Base-by-base conservation (phyloP, 2,888 invertebrate species). In the Ormia ochracea region DNA sequence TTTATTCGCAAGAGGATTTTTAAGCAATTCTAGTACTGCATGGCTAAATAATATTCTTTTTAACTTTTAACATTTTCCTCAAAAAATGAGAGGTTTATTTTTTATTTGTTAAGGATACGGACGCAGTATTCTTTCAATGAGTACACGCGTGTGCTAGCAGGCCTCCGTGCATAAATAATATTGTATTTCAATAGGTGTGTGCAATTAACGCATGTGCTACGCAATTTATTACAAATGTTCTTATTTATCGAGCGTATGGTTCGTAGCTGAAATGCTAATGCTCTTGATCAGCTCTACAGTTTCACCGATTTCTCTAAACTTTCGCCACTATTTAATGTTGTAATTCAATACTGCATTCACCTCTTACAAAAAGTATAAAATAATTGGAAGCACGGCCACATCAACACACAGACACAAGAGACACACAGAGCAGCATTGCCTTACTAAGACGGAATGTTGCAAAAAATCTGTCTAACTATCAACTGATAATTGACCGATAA, bases 401-500 rank as follows among this genome's bases (percentile, higher is more conserved):
- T n/a, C n/a, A n/a, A n/a, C n/a, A n/a, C n/a, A 9, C 45, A 45
- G 33, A 36, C 0, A 23, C 21, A 26, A 9, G 43, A 4, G 36
- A 1, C 43, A 7, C 5, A 26, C n/a, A 9, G 33, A 12, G 7
- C 14, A 36, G 56, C 56, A 45, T 31, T n/a, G n/a, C n/a, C n/a
- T 45, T 48, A 41, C 28, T 31, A 14, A 31, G 54, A 23, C 19
- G 56, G 31, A 33, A 26, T 63, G 38, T 56, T 66, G 45, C 17
- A 26, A 19, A 52, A 50, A 56, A 36, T 52, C 50, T 74, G 63
- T 65, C 36, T 50, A 74, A 58, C 56, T 63, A 74, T 63, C 52
- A 43, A 69, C 65, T 70, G 79, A 79, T 79, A 79, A 79, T 79
- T 79, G 79, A 75, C 79, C 79, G 74, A 75, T 79, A 79, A 79